Conservation (phyloP, 2,888 invertebrate species). For the Melitaea athalia region DNA sequence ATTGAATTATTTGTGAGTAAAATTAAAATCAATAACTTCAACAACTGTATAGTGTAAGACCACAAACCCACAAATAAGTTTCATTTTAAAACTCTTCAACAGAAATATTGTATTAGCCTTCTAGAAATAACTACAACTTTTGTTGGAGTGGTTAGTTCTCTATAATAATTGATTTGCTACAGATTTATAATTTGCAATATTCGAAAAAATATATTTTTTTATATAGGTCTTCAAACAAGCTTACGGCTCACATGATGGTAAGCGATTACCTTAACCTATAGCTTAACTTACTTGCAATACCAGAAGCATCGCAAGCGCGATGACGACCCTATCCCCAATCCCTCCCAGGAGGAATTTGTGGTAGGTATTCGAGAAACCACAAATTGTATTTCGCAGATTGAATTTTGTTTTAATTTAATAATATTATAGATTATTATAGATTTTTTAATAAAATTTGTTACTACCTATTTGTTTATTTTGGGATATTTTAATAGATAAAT, state of each 20-base stretch:
- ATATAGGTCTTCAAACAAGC: too few relatives aligned
- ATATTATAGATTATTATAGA: too few relatives aligned
- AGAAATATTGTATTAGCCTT: constrained; percentile 19
- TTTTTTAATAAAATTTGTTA: too few relatives aligned
- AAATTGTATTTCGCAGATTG: background rate
- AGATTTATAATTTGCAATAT: constrained; percentile 32
- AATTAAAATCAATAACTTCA: background rate
- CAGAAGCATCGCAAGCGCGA: too few relatives aligned
- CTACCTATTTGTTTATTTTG: too few relatives aligned
- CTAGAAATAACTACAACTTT: constrained; percentile 24
- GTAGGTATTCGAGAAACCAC: constrained; percentile 14
- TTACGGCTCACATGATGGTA: too few relatives aligned
- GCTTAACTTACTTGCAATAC: too few relatives aligned
- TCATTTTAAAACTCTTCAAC: constrained; percentile 15
- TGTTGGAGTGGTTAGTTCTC: constrained; percentile 32
- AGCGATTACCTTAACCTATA: too few relatives aligned
- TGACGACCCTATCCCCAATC: too few relatives aligned
- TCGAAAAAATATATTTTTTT: constrained; percentile 32
- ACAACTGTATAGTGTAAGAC: constrained; percentile 15
- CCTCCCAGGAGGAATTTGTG: too few relatives aligned
- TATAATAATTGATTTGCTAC: constrained; percentile 33
- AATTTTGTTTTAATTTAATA: background rate
- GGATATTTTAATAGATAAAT: too few relatives aligned
- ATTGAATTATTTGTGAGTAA: background rate
- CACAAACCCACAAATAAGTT: constrained; percentile 21